A percentile compares a stretch with the other conserved stretches of the same genome.
Evolutionary conservation across 2,113 vertebrate genomes (phyloP).

Genomic region (Perognathus longimembris): DNA sequence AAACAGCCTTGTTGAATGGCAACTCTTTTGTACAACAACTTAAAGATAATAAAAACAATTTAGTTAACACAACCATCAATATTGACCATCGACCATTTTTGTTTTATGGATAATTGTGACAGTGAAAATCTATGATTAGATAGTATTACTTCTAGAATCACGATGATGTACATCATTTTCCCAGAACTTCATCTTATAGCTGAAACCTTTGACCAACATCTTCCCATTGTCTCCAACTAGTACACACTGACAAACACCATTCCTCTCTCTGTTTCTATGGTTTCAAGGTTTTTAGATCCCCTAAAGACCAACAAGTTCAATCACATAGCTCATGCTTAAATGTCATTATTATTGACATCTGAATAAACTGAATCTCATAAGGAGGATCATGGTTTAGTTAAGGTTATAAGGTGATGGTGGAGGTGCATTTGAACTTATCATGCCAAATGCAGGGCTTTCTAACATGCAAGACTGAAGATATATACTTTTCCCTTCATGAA

Average conservation of each 20-base stretch:
- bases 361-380: not conserved
- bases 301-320: not conserved
- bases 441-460: not conserved
- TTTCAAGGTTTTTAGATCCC: not conserved
- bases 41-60: not conserved
- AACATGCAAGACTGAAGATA: not conserved
- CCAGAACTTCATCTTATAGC: not conserved
- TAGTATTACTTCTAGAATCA: not conserved
- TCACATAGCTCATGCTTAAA: not conserved
- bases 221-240: not conserved
- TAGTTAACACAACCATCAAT: not conserved
- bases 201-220: not conserved
- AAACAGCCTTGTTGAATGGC: too few relatives aligned
- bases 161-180: not conserved
- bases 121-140: not conserved
- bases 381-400: not conserved
- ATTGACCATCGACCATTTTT: not conserved
- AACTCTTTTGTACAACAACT: too few relatives aligned
- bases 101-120: not conserved
- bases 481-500: not conserved
- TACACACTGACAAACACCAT: not conserved
- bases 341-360: not conserved
- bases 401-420: not conserved
- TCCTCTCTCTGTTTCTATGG: not conserved
- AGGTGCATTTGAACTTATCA: not conserved